These are phyloP conservation scores for Ladona fulva DNA, from an alignment of 1,140 invertebrate genomes.

Conservation along the genomic window DNA sequence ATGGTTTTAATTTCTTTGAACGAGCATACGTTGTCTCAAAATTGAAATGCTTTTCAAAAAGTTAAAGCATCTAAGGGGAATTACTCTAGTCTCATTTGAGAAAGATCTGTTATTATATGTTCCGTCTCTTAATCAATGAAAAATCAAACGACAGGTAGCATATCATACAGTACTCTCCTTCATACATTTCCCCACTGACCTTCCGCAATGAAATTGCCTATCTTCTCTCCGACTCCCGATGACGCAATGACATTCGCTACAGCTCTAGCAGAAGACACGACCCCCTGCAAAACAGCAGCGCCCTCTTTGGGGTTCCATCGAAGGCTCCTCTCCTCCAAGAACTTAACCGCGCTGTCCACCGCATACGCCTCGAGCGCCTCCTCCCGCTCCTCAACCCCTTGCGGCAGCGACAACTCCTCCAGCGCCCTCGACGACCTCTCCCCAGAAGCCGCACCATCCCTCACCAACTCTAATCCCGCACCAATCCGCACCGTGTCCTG, in stretches of 20 bases:
- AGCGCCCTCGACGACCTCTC: conserved; percentile 38
- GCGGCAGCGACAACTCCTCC: conserved; percentile 40
- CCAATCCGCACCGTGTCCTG: conserved; percentile 47
- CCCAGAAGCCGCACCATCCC: conserved; percentile 26
- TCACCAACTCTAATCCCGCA: conserved; percentile 47
- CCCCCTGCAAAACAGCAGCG: conserved; percentile 35
- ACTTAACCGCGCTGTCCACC: conserved; percentile 41
- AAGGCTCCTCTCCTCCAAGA: conserved; percentile 48
- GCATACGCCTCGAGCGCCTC: conserved; percentile 49
- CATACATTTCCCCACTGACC: conserved; percentile 33
- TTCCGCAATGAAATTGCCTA: conserved; percentile 47
- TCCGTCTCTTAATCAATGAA: too few species aligned
- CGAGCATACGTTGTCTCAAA: too few species aligned
- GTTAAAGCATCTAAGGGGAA: too few species aligned
- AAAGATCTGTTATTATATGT: too few species aligned
- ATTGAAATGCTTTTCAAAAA: too few species aligned
- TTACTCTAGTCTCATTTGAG: too few species aligned
- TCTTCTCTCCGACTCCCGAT: conserved; percentile 41
- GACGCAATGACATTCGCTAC: conserved; percentile 36
- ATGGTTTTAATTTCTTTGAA: too few species aligned
- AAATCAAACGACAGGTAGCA: too few species aligned
- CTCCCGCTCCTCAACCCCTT: conserved; percentile 43
- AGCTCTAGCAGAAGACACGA: conserved; percentile 43
- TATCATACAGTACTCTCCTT: too few species aligned
- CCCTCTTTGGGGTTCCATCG: conserved; percentile 39